Percentiles rank a stretch among this genome's conserved stretches.
Evolutionary conservation across 2,113 vertebrate species (phyloP).

Genomic region (cat (Felis catus)): DNA sequence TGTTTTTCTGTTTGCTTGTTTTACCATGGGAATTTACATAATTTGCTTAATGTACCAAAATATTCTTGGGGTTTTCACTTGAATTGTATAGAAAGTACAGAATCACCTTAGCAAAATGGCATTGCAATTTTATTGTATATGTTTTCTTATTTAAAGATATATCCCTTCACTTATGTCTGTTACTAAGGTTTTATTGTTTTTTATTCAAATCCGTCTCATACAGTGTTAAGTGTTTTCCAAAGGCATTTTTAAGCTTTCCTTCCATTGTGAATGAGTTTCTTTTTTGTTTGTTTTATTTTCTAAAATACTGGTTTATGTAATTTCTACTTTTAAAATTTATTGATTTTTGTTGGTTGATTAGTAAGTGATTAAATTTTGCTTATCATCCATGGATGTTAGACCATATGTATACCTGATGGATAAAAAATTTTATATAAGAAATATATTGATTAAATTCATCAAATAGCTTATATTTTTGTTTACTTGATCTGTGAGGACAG

Average conservation of each 20-base stretch:
- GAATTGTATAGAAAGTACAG: background rate
- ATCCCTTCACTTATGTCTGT: background rate
- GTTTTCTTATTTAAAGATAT: background rate
- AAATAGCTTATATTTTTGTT: conserved; percentile 15
- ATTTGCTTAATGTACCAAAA: conserved; percentile 25
- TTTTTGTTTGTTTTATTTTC: background rate
- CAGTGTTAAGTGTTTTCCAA: background rate
- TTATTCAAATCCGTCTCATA: background rate
- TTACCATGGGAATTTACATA: conserved; percentile 27
- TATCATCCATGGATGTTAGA: background rate
- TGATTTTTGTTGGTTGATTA: background rate
- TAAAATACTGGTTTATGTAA: background rate
- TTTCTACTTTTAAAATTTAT: background rate
- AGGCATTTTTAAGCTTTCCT: background rate
- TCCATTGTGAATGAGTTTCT: background rate
- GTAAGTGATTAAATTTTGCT: background rate
- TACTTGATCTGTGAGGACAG: background rate
- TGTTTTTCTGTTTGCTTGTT: background rate
- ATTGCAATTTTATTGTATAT: background rate
- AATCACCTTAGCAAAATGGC: background rate
- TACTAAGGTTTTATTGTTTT: background rate
- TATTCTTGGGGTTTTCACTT: background rate
- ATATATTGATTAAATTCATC: background rate
- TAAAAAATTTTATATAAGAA: background rate
- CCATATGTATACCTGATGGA: background rate